Percentiles rank a stretch among this genome's conserved stretches.
Evolutionary conservation across 2,888 invertebrate genomes (phyloP).

Genomic region (Machimus rusticus): DNA sequence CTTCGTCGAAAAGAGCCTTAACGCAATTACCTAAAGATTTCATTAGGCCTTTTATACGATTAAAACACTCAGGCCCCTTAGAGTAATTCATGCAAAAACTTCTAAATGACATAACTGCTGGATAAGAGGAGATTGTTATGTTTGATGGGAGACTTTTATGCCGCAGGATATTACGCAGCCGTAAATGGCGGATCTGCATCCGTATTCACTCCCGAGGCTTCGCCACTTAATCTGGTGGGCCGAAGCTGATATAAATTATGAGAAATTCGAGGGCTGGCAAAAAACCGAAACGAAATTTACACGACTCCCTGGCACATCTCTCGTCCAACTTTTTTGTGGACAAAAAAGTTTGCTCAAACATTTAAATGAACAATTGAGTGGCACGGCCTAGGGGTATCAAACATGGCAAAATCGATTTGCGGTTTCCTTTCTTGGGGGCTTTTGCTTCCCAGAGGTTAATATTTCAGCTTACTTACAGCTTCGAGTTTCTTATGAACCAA

Average conservation of each 20-base stretch:
- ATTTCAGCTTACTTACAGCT: background rate
- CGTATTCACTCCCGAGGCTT: background rate
- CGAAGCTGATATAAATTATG: background rate
- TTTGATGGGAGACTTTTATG: background rate
- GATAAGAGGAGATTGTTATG: slow-evolving; percentile 19
- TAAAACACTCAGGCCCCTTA: background rate
- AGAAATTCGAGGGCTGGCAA: background rate
- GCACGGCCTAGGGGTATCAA: background rate
- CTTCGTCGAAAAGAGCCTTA: background rate
- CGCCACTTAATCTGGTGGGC: background rate
- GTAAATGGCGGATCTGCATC: background rate
- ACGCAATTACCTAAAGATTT: slow-evolving; percentile 34
- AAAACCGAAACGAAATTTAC: background rate
- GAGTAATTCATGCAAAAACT: slow-evolving; percentile 31
- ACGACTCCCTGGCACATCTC: background rate
- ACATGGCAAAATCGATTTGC: background rate
- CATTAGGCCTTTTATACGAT: slow-evolving; percentile 24
- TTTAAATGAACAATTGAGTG: background rate
- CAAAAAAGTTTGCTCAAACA: background rate
- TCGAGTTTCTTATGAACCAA: background rate
- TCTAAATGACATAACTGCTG: slow-evolving; percentile 15
- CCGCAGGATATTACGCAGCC: background rate
- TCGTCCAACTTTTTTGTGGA: background rate
- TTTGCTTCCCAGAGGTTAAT: background rate
- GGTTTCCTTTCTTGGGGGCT: background rate